phyloP scores from a whole-genome alignment of 1,140 invertebrate genomes.

The Myzus persicae region DNA sequence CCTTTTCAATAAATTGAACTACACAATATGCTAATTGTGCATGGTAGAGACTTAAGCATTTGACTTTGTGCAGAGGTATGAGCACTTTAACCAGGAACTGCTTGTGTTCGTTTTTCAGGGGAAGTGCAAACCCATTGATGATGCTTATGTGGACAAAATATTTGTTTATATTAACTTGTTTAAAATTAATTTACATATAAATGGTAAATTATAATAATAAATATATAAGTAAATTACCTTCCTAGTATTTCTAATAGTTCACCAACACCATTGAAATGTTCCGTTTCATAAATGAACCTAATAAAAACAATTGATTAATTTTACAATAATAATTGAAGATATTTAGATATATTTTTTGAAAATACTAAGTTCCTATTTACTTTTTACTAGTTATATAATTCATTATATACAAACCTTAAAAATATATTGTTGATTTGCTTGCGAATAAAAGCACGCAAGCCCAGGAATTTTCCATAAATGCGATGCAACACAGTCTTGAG shows the following conservation, averaged over 20 bases:
- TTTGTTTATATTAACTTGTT: not conserved
- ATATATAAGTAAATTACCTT: slow-evolving; percentile 66
- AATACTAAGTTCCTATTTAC: not conserved
- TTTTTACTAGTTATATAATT: not conserved
- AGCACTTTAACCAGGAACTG: slow-evolving; percentile 98
- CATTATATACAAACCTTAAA: slow-evolving; percentile 70
- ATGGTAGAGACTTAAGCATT: slow-evolving; percentile 91
- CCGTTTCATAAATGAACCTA: slow-evolving; percentile 99
- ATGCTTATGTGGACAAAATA: slow-evolving; percentile 74
- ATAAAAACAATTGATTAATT: slow-evolving; percentile 62
- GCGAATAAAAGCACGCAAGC: slow-evolving; percentile 96
- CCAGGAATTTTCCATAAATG: slow-evolving; percentile 99
- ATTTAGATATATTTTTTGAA: not conserved
- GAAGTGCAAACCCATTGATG: slow-evolving; percentile 98
- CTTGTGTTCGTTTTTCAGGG: slow-evolving; percentile 96
- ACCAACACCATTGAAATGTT: slow-evolving; percentile 99
- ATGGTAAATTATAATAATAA: not conserved
- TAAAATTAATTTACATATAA: not conserved
- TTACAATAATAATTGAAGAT: not conserved
- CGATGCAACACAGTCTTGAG: slow-evolving; percentile 98
- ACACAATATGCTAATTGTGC: slow-evolving; percentile 99
- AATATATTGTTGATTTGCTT: slow-evolving; percentile 99
- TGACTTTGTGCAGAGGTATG: slow-evolving; percentile 90
- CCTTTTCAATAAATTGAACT: slow-evolving; percentile 99
- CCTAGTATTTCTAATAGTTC: slow-evolving; percentile 99